These are phyloP conservation scores for Helarctos malayanus DNA, from an alignment of 2,797 vertebrate genomes.

Conservation along the genomic window DNA sequence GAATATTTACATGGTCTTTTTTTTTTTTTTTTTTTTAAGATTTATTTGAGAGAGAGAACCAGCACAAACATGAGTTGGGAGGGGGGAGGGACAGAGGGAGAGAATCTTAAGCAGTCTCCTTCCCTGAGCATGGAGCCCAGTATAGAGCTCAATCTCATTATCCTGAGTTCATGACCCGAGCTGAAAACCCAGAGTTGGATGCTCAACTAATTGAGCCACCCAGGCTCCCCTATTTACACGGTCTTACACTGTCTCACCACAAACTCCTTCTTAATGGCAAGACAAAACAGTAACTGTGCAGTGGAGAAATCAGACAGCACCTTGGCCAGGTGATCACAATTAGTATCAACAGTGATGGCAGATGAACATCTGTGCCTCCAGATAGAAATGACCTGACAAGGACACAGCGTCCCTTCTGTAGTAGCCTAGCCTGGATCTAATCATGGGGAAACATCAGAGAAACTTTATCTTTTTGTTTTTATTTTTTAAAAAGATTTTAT, in stretches of 20 bases:
- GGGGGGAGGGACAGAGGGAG: background rate
- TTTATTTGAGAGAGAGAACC: background rate
- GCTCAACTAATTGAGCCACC: background rate
- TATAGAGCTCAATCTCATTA: background rate
- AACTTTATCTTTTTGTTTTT: background rate
- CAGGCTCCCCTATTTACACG: background rate
- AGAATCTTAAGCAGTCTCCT: background rate
- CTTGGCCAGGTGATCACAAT: slow-evolving; percentile 27
- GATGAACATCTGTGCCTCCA: background rate
- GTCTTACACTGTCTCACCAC: background rate
- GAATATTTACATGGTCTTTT: background rate
- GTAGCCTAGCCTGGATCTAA: background rate
- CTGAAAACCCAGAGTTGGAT: background rate
- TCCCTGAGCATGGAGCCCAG: background rate
- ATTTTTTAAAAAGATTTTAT: too few species aligned
- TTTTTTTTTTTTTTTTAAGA: background rate
- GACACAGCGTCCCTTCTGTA: background rate
- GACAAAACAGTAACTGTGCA: background rate
- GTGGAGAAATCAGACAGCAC: background rate
- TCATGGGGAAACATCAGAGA: background rate
- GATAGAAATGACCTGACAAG: background rate
- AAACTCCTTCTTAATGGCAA: background rate
- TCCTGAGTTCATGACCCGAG: background rate
- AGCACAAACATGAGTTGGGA: background rate
- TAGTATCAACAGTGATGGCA: background rate